Conservation (phyloP, 2,113 vertebrate genomes). For the Vimba vimba region DNA sequence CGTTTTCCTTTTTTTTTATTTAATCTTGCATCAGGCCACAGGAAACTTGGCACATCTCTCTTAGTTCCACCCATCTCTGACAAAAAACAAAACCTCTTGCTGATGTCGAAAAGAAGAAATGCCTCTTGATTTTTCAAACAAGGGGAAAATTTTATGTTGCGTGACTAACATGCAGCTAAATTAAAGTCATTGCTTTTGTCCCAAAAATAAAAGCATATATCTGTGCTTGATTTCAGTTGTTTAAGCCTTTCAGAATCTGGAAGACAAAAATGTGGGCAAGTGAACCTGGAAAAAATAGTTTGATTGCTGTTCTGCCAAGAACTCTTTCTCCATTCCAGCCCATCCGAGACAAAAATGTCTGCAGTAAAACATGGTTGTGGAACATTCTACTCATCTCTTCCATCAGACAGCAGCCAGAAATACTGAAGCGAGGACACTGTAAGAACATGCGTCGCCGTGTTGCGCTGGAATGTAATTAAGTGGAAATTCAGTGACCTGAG, state of each 20-base stretch:
- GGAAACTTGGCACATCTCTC: conserved; percentile 69
- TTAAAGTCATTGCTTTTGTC: not conserved
- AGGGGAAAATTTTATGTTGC: not conserved
- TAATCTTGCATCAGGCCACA: conserved; percentile 63
- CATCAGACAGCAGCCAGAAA: conserved; percentile 33
- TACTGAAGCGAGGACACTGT: conserved; percentile 30
- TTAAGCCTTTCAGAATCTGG: not conserved
- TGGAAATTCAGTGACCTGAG: conserved; percentile 49
- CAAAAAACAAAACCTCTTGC: conserved; percentile 56
- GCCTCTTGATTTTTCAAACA: conserved; percentile 8
- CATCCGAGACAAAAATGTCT: not conserved
- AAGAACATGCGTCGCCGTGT: conserved; percentile 27
- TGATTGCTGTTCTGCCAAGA: conserved; percentile 16
- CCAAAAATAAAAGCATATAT: not conserved
- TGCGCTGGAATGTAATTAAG: conserved; percentile 46
- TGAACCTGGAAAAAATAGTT: conserved; percentile 11
- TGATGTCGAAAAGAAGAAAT: conserved; percentile 27
- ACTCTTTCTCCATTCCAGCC: conserved; percentile 15
- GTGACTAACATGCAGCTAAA: not conserved
- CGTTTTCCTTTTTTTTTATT: conserved; percentile 58
- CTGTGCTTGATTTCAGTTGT: conserved; percentile 11
- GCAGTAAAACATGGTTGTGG: not conserved
- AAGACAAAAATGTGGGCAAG: conserved; percentile 23
- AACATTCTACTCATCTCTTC: not conserved
- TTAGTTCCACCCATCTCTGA: conserved; percentile 57